Conservation (phyloP, 2,888 invertebrate species). For the Timema cristinae region DNA sequence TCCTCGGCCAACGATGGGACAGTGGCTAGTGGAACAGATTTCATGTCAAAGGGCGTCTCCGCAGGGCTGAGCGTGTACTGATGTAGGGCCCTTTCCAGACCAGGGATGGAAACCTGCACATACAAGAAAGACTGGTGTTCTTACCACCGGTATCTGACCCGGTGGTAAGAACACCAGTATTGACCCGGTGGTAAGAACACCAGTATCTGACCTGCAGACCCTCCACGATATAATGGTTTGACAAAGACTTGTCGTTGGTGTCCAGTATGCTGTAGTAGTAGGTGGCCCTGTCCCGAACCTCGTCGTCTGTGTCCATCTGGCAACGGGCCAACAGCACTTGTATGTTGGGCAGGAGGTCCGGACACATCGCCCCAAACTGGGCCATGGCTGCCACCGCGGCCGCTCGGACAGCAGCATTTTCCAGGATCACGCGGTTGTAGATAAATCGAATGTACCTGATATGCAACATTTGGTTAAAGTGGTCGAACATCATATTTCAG, state of each 20-base stretch:
- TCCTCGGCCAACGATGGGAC: slow-evolving; percentile 47
- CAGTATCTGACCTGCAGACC: slow-evolving; percentile 52
- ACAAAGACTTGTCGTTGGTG: slow-evolving; percentile 62
- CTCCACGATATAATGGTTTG: slow-evolving; percentile 73
- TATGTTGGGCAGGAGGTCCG: slow-evolving; percentile 82
- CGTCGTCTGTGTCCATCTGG: slow-evolving; percentile 96
- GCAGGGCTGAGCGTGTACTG: slow-evolving; percentile 73
- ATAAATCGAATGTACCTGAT: slow-evolving; percentile 56
- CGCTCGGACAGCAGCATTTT: slow-evolving; percentile 91
- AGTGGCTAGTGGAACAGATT: slow-evolving; percentile 72
- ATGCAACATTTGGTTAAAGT: background rate
- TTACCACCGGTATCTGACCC: too few relatives aligned
- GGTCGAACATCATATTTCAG: background rate
- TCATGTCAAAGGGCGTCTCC: slow-evolving; percentile 77
- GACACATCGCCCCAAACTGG: slow-evolving; percentile 95
- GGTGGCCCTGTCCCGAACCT: slow-evolving; percentile 96
- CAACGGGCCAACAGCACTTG: slow-evolving; percentile 76
- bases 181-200: too few relatives aligned
- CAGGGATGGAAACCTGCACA: slow-evolving; percentile 70
- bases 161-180: too few relatives aligned
- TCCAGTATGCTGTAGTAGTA: slow-evolving; percentile 88
- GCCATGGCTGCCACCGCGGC: slow-evolving; percentile 98
- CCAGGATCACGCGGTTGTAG: slow-evolving; percentile 82
- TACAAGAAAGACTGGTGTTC: slow-evolving; percentile 21
- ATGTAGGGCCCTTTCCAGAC: slow-evolving; percentile 81